phyloP scores from a whole-genome alignment of 2,113 vertebrate genomes.

The Dromas ardeola region DNA sequence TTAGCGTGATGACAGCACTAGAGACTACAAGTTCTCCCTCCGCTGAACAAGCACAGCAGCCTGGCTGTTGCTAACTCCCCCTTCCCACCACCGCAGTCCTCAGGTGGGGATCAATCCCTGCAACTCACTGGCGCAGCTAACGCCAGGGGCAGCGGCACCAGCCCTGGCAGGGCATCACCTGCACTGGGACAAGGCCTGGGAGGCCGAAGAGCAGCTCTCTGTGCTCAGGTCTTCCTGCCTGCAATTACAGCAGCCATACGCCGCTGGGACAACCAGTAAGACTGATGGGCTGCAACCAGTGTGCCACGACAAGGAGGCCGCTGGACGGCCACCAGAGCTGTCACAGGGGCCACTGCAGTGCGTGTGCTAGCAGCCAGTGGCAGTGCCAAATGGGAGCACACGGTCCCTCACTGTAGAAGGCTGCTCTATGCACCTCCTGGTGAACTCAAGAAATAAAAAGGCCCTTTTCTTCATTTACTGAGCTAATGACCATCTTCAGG shows the following conservation, averaged over 20 bases:
- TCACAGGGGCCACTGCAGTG: background rate
- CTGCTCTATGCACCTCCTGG: background rate
- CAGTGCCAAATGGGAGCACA: background rate
- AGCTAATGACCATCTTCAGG: background rate
- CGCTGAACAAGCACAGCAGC: background rate
- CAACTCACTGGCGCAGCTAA: background rate
- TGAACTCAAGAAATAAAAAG: background rate
- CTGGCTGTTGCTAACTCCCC: background rate
- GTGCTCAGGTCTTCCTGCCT: background rate
- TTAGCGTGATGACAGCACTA: background rate
- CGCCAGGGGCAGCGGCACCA: background rate
- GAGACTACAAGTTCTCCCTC: background rate
- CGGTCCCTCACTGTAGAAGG: background rate
- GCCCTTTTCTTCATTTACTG: background rate
- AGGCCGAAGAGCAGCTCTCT: background rate
- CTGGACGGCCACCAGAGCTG: background rate
- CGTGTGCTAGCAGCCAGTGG: background rate
- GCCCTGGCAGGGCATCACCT: background rate
- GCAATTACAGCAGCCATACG: background rate
- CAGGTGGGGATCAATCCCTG: background rate
- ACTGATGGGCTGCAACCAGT: background rate
- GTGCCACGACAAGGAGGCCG: fast-evolving
- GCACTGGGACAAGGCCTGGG: background rate
- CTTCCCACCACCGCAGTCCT: background rate
- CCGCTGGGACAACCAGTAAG: background rate